These are phyloP conservation scores for Cheirogaleus medius DNA, from an alignment of 2,113 vertebrate species.

Conservation along the genomic window DNA sequence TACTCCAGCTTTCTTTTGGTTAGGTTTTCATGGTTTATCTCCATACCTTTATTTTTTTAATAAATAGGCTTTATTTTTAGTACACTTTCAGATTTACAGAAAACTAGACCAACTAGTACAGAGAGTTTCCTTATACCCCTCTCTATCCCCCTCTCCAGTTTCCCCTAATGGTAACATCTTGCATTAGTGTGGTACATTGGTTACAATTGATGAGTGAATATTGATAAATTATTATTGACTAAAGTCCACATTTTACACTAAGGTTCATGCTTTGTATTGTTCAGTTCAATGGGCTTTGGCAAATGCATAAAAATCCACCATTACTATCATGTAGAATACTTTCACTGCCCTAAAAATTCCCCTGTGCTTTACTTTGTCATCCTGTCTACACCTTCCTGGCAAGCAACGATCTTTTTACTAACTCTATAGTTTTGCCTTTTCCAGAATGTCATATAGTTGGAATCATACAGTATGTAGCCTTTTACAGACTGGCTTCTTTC, in stretches of 20 bases:
- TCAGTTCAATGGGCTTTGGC: neutral
- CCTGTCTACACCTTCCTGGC: neutral
- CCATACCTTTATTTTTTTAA: neutral
- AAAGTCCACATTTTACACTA: neutral
- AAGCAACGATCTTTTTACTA: neutral
- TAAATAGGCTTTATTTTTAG: neutral
- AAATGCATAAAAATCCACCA: neutral
- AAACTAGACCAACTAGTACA: neutral
- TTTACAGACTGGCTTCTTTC: neutral
- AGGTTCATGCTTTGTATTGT: neutral
- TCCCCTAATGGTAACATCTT: slow-evolving; percentile 13
- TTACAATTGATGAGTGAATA: neutral
- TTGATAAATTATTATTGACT: neutral
- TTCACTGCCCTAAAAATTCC: neutral
- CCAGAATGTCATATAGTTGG: neutral
- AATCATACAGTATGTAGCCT: neutral
- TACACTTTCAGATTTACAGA: neutral
- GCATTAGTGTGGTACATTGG: neutral
- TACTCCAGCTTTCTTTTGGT: slow-evolving; percentile 14
- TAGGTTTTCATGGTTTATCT: neutral
- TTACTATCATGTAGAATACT: neutral
- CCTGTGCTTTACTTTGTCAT: neutral
- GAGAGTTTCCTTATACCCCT: neutral
- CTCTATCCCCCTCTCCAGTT: neutral
- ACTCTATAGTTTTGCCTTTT: neutral